Evolutionary conservation across 1,140 invertebrate genomes (phyloP).

Genomic region (Lepidurus apus): DNA sequence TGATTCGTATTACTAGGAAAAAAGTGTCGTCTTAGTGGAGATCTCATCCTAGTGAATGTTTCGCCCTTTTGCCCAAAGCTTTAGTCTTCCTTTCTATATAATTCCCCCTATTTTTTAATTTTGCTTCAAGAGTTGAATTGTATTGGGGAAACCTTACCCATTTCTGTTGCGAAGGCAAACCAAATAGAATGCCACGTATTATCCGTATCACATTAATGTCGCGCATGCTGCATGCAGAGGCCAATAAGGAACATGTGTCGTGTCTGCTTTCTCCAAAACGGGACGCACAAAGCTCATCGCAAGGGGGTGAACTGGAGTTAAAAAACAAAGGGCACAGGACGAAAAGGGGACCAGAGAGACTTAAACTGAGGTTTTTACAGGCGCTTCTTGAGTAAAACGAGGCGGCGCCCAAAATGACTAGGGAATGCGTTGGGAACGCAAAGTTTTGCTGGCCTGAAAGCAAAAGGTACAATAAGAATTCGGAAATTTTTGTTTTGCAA

Average conservation of each 20-base stretch:
- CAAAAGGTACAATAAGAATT: not conserved
- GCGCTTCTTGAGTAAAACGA: not conserved
- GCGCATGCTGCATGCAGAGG: conserved; percentile 12
- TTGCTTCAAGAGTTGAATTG: not conserved
- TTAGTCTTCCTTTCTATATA: not conserved
- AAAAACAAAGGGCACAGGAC: not conserved
- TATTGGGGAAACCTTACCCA: not conserved
- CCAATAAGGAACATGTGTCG: not conserved
- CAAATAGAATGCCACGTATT: conserved; percentile 12
- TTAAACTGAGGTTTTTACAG: no score
- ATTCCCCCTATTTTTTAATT: not conserved
- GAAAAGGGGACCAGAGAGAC: not conserved
- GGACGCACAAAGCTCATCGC: not conserved
- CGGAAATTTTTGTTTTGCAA: no score
- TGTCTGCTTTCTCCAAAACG: not conserved
- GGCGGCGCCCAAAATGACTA: not conserved
- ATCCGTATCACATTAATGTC: not conserved
- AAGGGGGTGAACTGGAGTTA: not conserved
- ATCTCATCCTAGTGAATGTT: not conserved
- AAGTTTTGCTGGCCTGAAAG: conserved; percentile 32
- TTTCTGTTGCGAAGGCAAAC: not conserved
- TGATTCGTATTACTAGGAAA: not conserved
- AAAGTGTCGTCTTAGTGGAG: not conserved
- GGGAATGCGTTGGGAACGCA: not conserved
- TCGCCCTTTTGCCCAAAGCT: not conserved